A percentile compares a stretch with the other conserved stretches of the same genome.
Conservation (phyloP, 2,888 invertebrate genomes). For the Mythimna vitellina region DNA sequence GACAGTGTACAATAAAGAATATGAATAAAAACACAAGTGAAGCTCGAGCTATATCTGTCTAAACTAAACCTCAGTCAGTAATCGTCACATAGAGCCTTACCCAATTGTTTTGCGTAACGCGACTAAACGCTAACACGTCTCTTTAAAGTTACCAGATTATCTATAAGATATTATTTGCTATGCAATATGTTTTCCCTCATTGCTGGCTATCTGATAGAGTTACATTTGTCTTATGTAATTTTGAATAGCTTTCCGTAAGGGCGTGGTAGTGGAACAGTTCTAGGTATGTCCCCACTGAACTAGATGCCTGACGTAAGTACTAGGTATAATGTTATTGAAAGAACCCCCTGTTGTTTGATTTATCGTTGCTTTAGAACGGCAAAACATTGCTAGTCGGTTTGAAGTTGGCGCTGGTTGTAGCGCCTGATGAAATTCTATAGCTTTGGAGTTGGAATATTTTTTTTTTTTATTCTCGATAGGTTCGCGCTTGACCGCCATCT, state of each 20-base stretch:
- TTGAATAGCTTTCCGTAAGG: constrained; percentile 28
- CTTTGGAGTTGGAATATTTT: too few species aligned
- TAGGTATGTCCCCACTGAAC: constrained; percentile 12
- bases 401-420: background rate
- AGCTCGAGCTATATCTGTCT: too few species aligned
- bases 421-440: constrained; percentile 10
- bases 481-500: too few species aligned
- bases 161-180: constrained; percentile 40
- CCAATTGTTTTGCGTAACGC: constrained; percentile 41
- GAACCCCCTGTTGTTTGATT: constrained; percentile 16
- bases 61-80: background rate
- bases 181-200: constrained; percentile 34
- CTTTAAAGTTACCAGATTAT: constrained; percentile 36
- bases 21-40: too few species aligned
- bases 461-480: too few species aligned
- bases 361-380: background rate
- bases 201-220: constrained; percentile 42
- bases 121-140: constrained; percentile 31
- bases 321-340: background rate
- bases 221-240: constrained; percentile 33
- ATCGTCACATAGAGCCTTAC: constrained; percentile 7
- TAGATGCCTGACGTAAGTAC: constrained; percentile 8
- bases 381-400: constrained; percentile 13
- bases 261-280: constrained; percentile 26
- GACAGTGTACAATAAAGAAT: too few species aligned